Evolutionary conservation across 2,797 vertebrate genomes (phyloP), one percentile per base, ranked within the genome.

Genomic region (Glossophaga mutica): DNA sequence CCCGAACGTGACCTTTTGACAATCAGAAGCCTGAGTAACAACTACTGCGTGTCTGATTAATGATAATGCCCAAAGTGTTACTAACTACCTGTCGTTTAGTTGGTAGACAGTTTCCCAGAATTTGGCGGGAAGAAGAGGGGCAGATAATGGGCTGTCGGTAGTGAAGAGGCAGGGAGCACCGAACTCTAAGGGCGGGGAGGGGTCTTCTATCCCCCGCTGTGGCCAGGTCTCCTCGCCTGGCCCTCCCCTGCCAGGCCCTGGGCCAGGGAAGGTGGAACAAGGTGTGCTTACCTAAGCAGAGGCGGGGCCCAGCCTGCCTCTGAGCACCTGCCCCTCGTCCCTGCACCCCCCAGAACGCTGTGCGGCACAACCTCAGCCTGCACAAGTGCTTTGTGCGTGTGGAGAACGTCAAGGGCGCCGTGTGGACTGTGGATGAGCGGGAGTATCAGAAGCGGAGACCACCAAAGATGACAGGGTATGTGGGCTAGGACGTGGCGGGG

Each of bases 371-470:
- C 98, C 99, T 99, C 98, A 99, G 99, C 98, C 99, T 99, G 98
- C 99, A 99, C 98, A 99, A 99, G 98, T 99, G 99, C 98, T 99
- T 99, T 52, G 99, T 99, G 97, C 99, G 99, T 0, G 99, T 99
- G 97, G 99, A 99, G 98, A 99, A 99, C 34, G 99, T 99, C 98
- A 99, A 99, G 98, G 99, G 99, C 7, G 99, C 99, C 0, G 99
- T 99, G 97, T 99, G 99, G 99, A 99, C 99, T 0, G 99, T 99
- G 98, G 99, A 99, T 12, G 99, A 99, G 98, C 99, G 99, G 71
- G 99, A 99, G 98, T 99, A 99, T 98, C 99, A 99, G 99, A 99
- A 99, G 99, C 98, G 99, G 98, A 99, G 99, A 99, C 99, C 99
- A 97, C 99, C 99, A 99, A 99, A 99, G 99, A 99, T 99, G 99